Percentiles rank a stretch among this genome's conserved stretches.
Conservation (phyloP, 2,113 vertebrate genomes). For the Heterotilapia buettikoferi region DNA sequence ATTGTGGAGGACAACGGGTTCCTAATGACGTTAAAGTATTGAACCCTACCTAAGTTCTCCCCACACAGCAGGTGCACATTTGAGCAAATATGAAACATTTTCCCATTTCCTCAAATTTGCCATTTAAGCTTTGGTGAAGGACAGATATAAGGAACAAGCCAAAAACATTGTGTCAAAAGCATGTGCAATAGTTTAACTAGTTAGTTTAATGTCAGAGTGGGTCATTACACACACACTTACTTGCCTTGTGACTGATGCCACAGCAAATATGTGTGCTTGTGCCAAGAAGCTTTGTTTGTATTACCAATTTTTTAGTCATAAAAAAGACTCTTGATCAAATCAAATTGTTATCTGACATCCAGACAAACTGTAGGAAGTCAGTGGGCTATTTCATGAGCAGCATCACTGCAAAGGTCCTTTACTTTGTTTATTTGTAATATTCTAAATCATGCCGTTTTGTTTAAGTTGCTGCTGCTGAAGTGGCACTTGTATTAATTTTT, state of each 20-base stretch:
- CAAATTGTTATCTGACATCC: not conserved
- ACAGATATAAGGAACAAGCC: not conserved
- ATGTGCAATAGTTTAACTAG: not conserved
- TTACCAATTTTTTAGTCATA: not conserved
- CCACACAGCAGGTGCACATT: not conserved
- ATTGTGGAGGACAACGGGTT: not conserved
- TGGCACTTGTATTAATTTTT: not conserved
- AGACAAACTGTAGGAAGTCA: not conserved
- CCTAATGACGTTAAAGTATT: not conserved
- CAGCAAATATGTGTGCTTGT: not conserved
- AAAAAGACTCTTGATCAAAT: not conserved
- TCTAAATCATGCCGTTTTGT: not conserved
- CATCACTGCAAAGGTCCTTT: not conserved
- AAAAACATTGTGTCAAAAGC: not conserved
- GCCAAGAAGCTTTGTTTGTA: not conserved
- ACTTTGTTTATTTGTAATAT: not conserved
- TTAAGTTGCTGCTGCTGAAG: not conserved
- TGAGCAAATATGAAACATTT: not conserved
- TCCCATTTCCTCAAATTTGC: not conserved
- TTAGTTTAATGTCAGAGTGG: not conserved
- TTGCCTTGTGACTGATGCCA: not conserved
- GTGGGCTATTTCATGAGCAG: not conserved
- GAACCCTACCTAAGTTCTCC: not conserved
- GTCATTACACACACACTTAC: not conserved
- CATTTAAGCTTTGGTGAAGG: not conserved